Percentiles rank a stretch among this genome's conserved stretches.
These are phyloP conservation scores for Seira ritae DNA, from an alignment of 2,888 invertebrate species.

Conservation along the genomic window DNA sequence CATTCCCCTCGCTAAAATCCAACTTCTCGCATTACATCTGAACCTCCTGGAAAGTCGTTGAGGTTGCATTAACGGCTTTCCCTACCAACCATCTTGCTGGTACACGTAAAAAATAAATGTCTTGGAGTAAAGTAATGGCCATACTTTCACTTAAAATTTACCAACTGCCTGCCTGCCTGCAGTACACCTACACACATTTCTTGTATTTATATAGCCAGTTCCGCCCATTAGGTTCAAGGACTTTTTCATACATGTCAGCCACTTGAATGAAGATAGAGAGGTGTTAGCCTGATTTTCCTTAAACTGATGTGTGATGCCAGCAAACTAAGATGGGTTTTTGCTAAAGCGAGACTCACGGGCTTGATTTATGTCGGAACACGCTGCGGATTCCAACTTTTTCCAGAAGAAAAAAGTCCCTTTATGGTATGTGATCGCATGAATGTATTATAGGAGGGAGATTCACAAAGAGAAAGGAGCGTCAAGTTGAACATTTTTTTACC, in stretches of 20 bases:
- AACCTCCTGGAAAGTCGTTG: constrained; percentile 6
- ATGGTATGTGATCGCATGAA: constrained; percentile 64
- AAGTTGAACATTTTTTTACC: neutral
- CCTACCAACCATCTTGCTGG: too few relatives aligned
- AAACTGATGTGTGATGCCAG: constrained; percentile 63
- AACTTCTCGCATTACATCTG: constrained; percentile 9
- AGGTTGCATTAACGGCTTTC: neutral
- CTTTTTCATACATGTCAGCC: constrained; percentile 59
- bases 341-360: constrained; percentile 56
- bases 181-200: neutral
- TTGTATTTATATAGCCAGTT: constrained; percentile 29
- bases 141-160: constrained; percentile 21
- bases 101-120: too few relatives aligned
- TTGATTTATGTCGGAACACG: constrained; percentile 64
- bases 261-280: constrained; percentile 63
- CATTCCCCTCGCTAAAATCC: neutral
- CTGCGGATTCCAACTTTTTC: constrained; percentile 60
- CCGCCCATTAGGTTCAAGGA: constrained; percentile 64
- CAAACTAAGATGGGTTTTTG: constrained; percentile 58
- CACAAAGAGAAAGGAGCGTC: neutral
- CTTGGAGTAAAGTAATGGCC: too few relatives aligned
- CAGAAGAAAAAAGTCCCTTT: constrained; percentile 49
- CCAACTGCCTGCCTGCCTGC: too few relatives aligned
- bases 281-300: constrained; percentile 55
- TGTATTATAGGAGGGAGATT: constrained; percentile 52